phyloP scores from a whole-genome alignment of 92 coral and sea anemone species.

The Muricea muricata region DNA sequence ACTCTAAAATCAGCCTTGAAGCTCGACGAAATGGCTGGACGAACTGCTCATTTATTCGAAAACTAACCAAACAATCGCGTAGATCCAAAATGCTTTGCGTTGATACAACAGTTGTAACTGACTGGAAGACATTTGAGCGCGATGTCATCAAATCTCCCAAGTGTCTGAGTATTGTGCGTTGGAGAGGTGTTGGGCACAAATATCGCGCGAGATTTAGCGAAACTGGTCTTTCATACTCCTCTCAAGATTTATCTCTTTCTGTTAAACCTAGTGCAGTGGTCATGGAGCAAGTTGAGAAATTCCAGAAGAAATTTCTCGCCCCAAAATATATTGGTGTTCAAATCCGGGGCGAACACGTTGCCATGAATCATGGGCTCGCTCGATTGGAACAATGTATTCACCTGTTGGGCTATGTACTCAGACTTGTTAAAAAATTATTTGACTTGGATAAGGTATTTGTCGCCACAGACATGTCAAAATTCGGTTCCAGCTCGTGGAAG shows the following conservation, averaged over 20 bases:
- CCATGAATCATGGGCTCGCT: background rate
- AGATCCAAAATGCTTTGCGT: constrained; percentile 84
- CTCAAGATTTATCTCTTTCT: background rate
- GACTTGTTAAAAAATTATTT: background rate
- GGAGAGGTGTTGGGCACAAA: background rate
- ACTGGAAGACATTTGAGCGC: constrained; percentile 41
- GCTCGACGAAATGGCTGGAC: constrained; percentile 77
- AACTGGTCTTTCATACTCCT: background rate
- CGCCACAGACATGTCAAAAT: background rate
- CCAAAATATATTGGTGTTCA: constrained; percentile 2
- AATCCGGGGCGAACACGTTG: constrained; percentile 11
- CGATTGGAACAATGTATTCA: background rate
- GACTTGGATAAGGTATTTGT: background rate
- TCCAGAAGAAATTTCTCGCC: background rate
- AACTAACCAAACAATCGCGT: constrained; percentile 65
- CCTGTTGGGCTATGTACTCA: background rate
- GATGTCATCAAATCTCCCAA: background rate
- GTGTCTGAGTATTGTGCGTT: background rate
- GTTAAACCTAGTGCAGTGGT: background rate
- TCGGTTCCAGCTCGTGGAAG: background rate
- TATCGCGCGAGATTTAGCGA: background rate
- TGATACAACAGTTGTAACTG: constrained; percentile 76
- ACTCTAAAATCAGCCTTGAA: constrained; percentile 40
- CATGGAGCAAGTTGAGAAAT: background rate
- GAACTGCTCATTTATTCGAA: constrained; percentile 77